Conservation (phyloP, 1,140 invertebrate genomes). For the Anoplolepis gracilipes region DNA sequence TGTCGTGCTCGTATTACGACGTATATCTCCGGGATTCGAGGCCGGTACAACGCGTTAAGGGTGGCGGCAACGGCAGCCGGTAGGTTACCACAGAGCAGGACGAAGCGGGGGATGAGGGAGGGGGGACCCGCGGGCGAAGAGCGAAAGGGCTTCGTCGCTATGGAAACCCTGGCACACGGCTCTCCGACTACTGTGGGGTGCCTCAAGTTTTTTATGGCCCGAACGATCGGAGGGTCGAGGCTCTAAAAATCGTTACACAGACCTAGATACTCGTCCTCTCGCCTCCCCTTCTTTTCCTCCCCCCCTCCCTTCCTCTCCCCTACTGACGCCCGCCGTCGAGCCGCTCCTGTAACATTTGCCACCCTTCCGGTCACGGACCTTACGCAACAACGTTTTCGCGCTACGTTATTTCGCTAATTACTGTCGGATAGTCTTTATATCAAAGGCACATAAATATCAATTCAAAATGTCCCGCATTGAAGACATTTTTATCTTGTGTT, state of each 20-base stretch:
- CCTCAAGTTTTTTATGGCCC: conserved; percentile 80
- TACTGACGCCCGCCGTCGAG: background rate
- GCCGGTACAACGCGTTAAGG: conserved; percentile 60
- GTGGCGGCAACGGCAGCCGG: conserved; percentile 54
- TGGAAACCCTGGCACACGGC: conserved; percentile 78
- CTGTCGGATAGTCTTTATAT: background rate
- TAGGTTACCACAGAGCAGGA: conserved; percentile 59
- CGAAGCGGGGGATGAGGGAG: background rate
- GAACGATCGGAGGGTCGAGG: conserved; percentile 79
- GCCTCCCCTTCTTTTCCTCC: background rate
- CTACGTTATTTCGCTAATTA: conserved; percentile 31
- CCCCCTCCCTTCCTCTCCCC: conserved; percentile 15
- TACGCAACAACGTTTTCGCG: conserved; percentile 37
- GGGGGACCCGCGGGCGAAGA: conserved; percentile 60
- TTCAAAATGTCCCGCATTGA: background rate
- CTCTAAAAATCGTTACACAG: conserved; percentile 83
- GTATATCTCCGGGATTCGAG: conserved; percentile 67
- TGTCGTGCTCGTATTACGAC: conserved; percentile 35
- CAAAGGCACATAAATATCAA: background rate
- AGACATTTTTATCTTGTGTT: background rate
- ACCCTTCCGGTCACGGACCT: conserved; percentile 46
- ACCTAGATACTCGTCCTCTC: conserved; percentile 77
- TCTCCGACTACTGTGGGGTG: conserved; percentile 77
- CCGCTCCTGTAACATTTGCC: background rate
- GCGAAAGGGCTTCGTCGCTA: conserved; percentile 81